phyloP scores from a whole-genome alignment of 2,888 invertebrate genomes.

The Himalopsyche kuldschensis region DNA sequence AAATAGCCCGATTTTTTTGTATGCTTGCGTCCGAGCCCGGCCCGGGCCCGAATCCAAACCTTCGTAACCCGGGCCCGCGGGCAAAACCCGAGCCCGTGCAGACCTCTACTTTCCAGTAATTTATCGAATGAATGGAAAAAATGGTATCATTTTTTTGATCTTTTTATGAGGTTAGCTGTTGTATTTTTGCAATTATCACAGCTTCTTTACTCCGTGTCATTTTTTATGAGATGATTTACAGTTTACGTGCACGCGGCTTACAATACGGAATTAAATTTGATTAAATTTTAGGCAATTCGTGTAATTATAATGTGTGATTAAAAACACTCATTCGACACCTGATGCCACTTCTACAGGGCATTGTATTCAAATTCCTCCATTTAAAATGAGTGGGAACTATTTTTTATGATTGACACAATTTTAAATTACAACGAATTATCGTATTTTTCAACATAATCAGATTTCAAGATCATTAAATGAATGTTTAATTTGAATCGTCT shows the following conservation, averaged over 20 bases:
- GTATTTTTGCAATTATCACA: neutral
- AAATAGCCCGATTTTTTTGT: no score
- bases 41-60: no score
- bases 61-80: no score
- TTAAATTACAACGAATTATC: no score
- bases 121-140: neutral
- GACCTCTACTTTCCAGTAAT: neutral
- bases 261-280: neutral
- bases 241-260: neutral
- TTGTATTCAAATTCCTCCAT: neutral
- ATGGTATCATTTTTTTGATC: neutral
- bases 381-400: neutral
- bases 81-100: no score
- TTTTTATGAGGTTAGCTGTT: neutral
- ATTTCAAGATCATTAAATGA: no score
- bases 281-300: neutral
- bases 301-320: neutral
- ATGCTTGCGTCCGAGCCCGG: no score
- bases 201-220: neutral
- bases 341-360: neutral
- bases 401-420: no score
- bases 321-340: neutral
- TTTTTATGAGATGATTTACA: neutral
- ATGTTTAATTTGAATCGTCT: no score
- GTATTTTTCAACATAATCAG: no score